phyloP scores from a whole-genome alignment of 1,140 invertebrate genomes.

The Phocides pigmalion region DNA sequence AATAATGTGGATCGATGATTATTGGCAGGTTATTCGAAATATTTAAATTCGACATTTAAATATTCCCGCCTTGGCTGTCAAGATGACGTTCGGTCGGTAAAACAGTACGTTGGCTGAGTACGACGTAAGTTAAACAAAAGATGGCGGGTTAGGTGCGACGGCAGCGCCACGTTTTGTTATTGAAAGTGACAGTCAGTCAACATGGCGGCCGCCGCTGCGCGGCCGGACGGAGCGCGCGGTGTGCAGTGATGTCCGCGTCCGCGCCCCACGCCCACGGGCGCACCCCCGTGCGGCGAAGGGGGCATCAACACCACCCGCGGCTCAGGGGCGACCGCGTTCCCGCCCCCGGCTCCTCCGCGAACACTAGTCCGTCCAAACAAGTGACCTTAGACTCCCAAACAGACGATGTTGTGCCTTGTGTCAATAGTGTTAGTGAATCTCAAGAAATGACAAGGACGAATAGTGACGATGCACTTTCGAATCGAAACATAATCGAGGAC shows the following conservation, averaged over 20 bases:
- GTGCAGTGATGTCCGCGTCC: constrained; percentile 80
- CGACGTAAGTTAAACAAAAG: constrained; percentile 52
- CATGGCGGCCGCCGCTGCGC: constrained; percentile 82
- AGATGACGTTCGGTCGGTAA: constrained; percentile 60
- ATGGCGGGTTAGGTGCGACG: constrained; percentile 60
- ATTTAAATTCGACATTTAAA: constrained; percentile 41
- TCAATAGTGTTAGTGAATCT: constrained; percentile 83
- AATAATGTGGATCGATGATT: not conserved
- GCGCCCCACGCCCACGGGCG: constrained; percentile 85
- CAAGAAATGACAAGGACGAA: constrained; percentile 81
- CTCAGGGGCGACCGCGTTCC: constrained; percentile 79
- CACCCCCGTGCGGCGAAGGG: constrained; percentile 87
- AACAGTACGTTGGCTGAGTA: constrained; percentile 49
- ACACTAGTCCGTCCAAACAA: constrained; percentile 85
- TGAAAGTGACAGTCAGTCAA: constrained; percentile 68
- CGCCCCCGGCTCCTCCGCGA: constrained; percentile 77
- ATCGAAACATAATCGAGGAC: constrained; percentile 70
- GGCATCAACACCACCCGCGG: constrained; percentile 91
- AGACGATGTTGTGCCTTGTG: constrained; percentile 82
- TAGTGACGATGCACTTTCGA: constrained; percentile 83
- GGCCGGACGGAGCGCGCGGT: constrained; percentile 84
- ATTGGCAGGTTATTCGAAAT: too few relatives aligned
- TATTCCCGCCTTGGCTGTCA: constrained; percentile 44
- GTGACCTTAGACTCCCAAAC: constrained; percentile 82
- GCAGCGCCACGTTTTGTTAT: constrained; percentile 75